phyloP scores from a whole-genome alignment of 2,888 invertebrate genomes.

The Buathra laborator region DNA sequence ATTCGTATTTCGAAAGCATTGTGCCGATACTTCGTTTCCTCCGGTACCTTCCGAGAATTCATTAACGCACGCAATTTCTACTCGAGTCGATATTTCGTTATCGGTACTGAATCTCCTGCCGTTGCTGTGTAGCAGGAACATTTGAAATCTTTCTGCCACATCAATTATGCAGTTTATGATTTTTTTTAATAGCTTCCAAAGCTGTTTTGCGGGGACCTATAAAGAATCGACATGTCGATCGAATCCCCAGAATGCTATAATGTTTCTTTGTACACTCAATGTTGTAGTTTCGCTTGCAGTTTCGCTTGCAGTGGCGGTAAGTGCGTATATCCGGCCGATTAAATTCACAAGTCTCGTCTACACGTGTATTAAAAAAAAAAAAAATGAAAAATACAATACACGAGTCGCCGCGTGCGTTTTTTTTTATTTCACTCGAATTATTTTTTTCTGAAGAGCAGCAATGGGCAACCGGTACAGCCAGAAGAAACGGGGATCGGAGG shows the following conservation, averaged over 20 bases:
- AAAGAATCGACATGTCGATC: slow-evolving; percentile 54
- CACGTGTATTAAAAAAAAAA: neutral
- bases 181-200: slow-evolving; percentile 35
- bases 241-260: slow-evolving; percentile 51
- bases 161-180: slow-evolving; percentile 48
- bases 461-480: slow-evolving; percentile 17
- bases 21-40: neutral
- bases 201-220: slow-evolving; percentile 28
- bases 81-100: slow-evolving; percentile 19
- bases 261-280: slow-evolving; percentile 57
- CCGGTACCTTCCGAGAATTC: slow-evolving; percentile 1
- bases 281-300: slow-evolving; percentile 52
- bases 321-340: slow-evolving; percentile 21
- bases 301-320: slow-evolving; percentile 59
- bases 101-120: slow-evolving; percentile 19
- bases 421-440: slow-evolving; percentile 4
- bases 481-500: neutral
- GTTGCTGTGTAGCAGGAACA: slow-evolving; percentile 30
- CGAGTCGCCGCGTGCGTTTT: neutral
- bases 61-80: neutral
- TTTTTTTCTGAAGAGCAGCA: slow-evolving; percentile 64
- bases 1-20: neutral
- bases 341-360: neutral
- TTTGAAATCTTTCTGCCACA: slow-evolving; percentile 47
- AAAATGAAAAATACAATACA: neutral